These are phyloP conservation scores for Polydrusus cervinus DNA, from an alignment of 2,888 invertebrate genomes.

Conservation along the genomic window DNA sequence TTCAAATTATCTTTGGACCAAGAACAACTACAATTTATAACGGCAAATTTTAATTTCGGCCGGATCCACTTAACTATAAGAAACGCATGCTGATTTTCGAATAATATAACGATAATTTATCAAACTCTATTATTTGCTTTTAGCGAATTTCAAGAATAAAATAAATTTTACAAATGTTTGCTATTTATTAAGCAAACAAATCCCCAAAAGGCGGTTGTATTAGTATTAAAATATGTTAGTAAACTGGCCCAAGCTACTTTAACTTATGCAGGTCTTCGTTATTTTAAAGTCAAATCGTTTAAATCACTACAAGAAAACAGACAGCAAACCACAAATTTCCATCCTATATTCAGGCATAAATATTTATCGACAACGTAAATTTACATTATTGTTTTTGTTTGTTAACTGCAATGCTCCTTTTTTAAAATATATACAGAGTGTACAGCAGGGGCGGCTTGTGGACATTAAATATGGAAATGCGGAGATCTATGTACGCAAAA, in stretches of 20 bases:
- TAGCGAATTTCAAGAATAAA: background rate
- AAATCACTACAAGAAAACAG: slow-evolving; percentile 24
- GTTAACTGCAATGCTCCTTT: background rate
- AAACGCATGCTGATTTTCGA: background rate
- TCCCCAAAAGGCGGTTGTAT: background rate
- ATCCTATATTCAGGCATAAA: slow-evolving; percentile 13
- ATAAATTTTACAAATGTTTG: background rate
- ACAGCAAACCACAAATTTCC: slow-evolving; percentile 15
- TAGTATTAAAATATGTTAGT: slow-evolving; percentile 18
- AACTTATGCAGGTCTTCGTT: slow-evolving; percentile 17
- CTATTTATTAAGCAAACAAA: slow-evolving; percentile 21
- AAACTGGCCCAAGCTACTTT: slow-evolving; percentile 22
- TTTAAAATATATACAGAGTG: background rate
- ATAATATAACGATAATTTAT: too few species aligned
- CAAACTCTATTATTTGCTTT: background rate
- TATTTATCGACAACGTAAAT: slow-evolving; percentile 16
- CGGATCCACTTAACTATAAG: too few species aligned
- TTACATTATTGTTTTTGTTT: slow-evolving; percentile 23
- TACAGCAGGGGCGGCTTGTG: too few species aligned
- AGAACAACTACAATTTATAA: too few species aligned
- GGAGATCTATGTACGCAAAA: too few species aligned
- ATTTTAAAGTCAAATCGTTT: slow-evolving; percentile 34
- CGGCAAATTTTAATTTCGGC: too few species aligned
- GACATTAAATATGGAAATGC: too few species aligned
- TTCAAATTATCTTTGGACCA: too few species aligned